These are phyloP conservation scores for Tachysurus fulvidraco DNA, from an alignment of 2,113 vertebrate genomes.

Conservation along the genomic window DNA sequence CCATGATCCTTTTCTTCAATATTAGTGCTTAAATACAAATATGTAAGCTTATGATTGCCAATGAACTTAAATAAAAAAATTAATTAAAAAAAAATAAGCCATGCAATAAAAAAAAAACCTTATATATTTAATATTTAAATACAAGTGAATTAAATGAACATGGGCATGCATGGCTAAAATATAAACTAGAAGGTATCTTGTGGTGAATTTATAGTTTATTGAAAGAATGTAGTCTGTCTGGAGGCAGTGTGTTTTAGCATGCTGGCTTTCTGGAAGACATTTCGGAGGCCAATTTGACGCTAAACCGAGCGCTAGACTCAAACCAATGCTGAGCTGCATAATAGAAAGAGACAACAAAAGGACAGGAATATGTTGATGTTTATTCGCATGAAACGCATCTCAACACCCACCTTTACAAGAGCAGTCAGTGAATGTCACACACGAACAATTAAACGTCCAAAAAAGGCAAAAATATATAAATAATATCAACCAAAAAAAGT, in stretches of 20 bases:
- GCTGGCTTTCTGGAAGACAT: not conserved
- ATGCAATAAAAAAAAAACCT: not conserved
- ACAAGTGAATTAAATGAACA: not conserved
- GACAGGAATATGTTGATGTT: slow-evolving; percentile 15
- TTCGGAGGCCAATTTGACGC: not conserved
- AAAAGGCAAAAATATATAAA: not conserved
- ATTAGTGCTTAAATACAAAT: not conserved
- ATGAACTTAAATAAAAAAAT: not conserved
- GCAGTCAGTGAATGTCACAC: slow-evolving; percentile 29
- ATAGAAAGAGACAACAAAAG: slow-evolving; percentile 30
- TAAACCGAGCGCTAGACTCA: not conserved
- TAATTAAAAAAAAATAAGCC: not conserved
- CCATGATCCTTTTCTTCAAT: not conserved
- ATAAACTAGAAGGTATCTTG: not conserved
- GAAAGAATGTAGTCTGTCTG: not conserved
- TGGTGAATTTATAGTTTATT: not conserved
- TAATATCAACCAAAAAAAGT: not conserved
- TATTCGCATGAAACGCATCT: slow-evolving; percentile 36
- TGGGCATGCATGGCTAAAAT: not conserved
- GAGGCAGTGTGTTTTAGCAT: not conserved
- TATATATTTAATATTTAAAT: not conserved
- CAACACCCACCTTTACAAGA: slow-evolving; percentile 49
- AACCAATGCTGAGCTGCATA: not conserved
- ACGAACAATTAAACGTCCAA: slow-evolving; percentile 23
- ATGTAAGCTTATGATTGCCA: too few relatives aligned